A percentile compares a stretch with the other conserved stretches of the same genome.
phyloP scores from a whole-genome alignment of 2,797 vertebrate species.

The Sphenodon punctatus region DNA sequence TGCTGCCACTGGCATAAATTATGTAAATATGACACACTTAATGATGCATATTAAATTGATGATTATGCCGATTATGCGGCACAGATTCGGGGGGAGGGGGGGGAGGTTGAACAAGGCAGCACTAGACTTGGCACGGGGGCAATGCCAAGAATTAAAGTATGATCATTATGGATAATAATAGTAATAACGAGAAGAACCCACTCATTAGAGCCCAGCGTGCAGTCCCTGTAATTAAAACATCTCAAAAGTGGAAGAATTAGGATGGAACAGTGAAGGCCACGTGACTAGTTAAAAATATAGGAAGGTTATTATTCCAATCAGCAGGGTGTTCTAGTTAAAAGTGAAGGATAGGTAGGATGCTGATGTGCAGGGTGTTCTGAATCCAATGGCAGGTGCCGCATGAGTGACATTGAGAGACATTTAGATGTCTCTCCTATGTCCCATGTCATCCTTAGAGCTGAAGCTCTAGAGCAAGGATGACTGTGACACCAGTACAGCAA shows the following conservation, averaged over 20 bases:
- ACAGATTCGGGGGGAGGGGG: too few relatives aligned
- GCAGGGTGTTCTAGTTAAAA: too few relatives aligned
- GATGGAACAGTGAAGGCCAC: not conserved
- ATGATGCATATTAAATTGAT: too few relatives aligned
- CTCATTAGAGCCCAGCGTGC: not conserved
- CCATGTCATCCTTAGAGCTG: not conserved
- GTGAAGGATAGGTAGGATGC: too few relatives aligned
- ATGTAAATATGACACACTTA: too few relatives aligned
- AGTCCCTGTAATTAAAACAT: not conserved
- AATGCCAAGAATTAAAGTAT: not conserved
- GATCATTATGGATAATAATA: not conserved
- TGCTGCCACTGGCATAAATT: too few relatives aligned
- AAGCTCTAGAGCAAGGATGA: constrained; percentile 6
- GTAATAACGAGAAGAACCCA: not conserved
- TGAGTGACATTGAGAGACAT: not conserved
- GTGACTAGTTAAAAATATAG: not conserved
- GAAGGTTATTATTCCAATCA: not conserved
- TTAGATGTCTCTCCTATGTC: too few relatives aligned
- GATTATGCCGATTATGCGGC: too few relatives aligned
- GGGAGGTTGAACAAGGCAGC: too few relatives aligned
- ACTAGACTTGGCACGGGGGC: not conserved
- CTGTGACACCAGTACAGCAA: constrained; percentile 33
- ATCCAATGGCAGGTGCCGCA: not conserved
- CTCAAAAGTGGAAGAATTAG: not conserved
- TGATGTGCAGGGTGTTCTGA: not conserved